Evolutionary conservation across 92 coral and sea anemone genomes (phyloP).

Genomic region (Virgularia gustaviana): DNA sequence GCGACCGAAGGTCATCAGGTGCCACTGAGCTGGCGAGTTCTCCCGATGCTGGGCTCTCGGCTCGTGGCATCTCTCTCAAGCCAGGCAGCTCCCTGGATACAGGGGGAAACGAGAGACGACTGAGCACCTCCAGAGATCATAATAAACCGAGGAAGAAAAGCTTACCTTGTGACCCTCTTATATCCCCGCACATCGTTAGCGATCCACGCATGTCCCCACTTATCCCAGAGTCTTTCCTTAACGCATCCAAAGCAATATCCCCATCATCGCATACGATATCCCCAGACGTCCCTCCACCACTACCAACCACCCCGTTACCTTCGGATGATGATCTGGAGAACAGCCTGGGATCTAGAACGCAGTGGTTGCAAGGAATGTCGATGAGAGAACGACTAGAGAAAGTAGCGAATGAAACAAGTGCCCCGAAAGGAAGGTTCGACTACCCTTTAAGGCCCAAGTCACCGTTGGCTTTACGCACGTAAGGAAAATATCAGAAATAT

Average conservation of each 20-base stretch:
- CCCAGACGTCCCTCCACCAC: constrained; percentile 78
- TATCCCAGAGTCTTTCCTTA: constrained; percentile 28
- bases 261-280: constrained; percentile 33
- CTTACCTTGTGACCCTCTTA: constrained; percentile 1
- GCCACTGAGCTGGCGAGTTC: background rate
- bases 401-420: background rate
- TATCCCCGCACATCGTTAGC: constrained; percentile 29
- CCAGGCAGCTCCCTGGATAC: constrained; percentile 11
- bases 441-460: constrained; percentile 27
- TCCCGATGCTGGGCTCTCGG: background rate
- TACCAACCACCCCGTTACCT: constrained; percentile 92
- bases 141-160: background rate
- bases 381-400: constrained; percentile 18
- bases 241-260: constrained; percentile 13
- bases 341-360: constrained; percentile 34
- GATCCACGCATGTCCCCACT: constrained; percentile 27
- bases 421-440: constrained; percentile 7
- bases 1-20: background rate
- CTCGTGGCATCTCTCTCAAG: background rate
- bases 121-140: background rate
- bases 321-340: constrained; percentile 74
- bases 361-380: constrained; percentile 8
- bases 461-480: constrained; percentile 17
- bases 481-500: too few relatives aligned
- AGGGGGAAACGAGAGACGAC: background rate